phyloP scores from a whole-genome alignment of 1,140 invertebrate genomes.

The Drosophila azteca region DNA sequence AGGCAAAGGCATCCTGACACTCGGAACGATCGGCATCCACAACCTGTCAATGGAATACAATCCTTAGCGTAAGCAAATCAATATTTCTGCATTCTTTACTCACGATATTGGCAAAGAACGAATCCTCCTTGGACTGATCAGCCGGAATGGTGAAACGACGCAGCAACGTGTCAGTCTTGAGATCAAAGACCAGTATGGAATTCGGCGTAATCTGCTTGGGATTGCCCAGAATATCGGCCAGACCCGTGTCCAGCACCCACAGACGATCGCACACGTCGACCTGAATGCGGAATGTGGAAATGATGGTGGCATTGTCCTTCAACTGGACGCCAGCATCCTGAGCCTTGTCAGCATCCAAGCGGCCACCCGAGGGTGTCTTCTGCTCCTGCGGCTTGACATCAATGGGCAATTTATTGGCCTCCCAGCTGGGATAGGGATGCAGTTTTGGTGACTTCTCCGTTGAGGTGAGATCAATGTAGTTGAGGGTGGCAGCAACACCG shows the following conservation, averaged over 20 bases:
- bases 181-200: slow-evolving; percentile 88
- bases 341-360: slow-evolving; percentile 78
- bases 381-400: slow-evolving; percentile 65
- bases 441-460: slow-evolving; percentile 86
- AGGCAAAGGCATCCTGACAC: slow-evolving; percentile 90
- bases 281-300: slow-evolving; percentile 87
- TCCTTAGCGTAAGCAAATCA: background rate
- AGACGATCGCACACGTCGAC: slow-evolving; percentile 89
- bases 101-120: slow-evolving; percentile 89
- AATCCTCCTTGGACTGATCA: slow-evolving; percentile 87
- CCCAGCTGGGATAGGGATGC: slow-evolving; percentile 88
- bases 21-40: slow-evolving; percentile 88
- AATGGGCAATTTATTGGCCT: slow-evolving; percentile 86
- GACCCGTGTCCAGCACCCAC: slow-evolving; percentile 90
- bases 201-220: slow-evolving; percentile 87
- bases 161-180: slow-evolving; percentile 89
- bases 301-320: slow-evolving; percentile 85
- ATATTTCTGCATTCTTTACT: slow-evolving; percentile 60
- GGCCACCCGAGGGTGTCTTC: slow-evolving; percentile 70
- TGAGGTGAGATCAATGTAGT: slow-evolving; percentile 86
- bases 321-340: slow-evolving; percentile 73
- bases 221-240: slow-evolving; percentile 88
- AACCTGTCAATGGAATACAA: slow-evolving; percentile 75
- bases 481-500: slow-evolving; percentile 89
- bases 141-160: slow-evolving; percentile 87